phyloP scores from a whole-genome alignment of 2,888 invertebrate species.

The Malthinus flaveolus region DNA sequence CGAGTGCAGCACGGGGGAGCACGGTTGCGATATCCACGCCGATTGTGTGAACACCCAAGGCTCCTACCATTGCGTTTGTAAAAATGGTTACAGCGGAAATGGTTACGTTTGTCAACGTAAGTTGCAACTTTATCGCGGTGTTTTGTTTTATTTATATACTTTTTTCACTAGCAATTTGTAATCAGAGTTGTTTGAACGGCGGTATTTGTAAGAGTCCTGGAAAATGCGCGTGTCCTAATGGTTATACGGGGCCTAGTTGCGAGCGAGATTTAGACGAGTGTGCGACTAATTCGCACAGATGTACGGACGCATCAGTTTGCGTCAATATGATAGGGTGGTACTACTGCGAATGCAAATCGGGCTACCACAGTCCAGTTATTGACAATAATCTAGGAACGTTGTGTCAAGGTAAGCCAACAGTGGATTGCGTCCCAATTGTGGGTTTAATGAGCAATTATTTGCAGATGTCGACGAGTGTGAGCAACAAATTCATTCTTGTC shows the following conservation, averaged over 20 bases:
- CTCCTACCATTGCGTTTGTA: constrained; percentile 77
- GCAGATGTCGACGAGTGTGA: constrained; percentile 83
- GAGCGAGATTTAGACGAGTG: constrained; percentile 89
- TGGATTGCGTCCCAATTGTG: background rate
- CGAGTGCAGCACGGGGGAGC: constrained; percentile 73
- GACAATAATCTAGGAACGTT: constrained; percentile 64
- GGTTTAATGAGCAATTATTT: no score
- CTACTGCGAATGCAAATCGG: constrained; percentile 82
- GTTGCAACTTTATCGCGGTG: constrained; percentile 44
- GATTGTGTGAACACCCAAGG: constrained; percentile 81
- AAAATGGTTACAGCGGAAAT: constrained; percentile 74
- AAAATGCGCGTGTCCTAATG: constrained; percentile 77
- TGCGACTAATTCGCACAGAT: constrained; percentile 68
- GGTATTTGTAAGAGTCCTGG: constrained; percentile 79
- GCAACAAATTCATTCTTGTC: constrained; percentile 77
- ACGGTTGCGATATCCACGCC: constrained; percentile 76
- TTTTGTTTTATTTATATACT: background rate
- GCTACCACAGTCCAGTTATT: constrained; percentile 67
- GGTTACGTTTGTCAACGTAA: constrained; percentile 80
- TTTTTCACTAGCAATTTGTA: constrained; percentile 72
- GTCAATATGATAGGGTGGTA: constrained; percentile 90
- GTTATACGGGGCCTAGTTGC: constrained; percentile 81
- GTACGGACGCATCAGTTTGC: constrained; percentile 76
- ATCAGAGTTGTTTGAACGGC: constrained; percentile 80
- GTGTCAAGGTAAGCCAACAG: constrained; percentile 64